phyloP scores from a whole-genome alignment of 2,888 invertebrate species.

The Ichneumoninae sp. region DNA sequence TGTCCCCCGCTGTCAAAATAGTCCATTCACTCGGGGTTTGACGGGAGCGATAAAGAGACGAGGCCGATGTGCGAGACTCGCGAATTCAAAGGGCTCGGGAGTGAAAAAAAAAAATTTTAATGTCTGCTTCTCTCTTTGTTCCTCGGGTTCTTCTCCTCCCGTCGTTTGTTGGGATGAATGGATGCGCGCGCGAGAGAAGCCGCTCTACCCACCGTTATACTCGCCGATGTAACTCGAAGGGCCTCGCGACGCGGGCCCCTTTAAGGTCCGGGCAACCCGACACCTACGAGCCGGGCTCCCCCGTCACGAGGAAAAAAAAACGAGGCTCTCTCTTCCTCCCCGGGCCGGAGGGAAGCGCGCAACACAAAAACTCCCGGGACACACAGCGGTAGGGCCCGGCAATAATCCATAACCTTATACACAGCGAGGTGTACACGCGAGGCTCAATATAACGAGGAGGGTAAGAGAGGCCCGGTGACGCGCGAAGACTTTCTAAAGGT shows the following conservation, averaged over 20 bases:
- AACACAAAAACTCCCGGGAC: neutral
- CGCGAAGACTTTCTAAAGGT: slow-evolving; percentile 73
- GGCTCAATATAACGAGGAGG: slow-evolving; percentile 63
- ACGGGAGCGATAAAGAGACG: slow-evolving; percentile 50
- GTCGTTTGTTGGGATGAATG: slow-evolving; percentile 54
- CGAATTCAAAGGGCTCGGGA: slow-evolving; percentile 57
- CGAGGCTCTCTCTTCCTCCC: slow-evolving; percentile 31
- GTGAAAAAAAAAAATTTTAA: slow-evolving; percentile 48
- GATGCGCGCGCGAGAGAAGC: slow-evolving; percentile 27
- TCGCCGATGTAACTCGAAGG: slow-evolving; percentile 39
- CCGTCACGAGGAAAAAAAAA: slow-evolving; percentile 21
- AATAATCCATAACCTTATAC: slow-evolving; percentile 36
- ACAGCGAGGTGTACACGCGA: slow-evolving; percentile 31
- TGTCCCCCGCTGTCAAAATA: slow-evolving; percentile 84
- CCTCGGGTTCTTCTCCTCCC: slow-evolving; percentile 20
- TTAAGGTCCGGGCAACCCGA: slow-evolving; percentile 55
- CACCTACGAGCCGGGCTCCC: slow-evolving; percentile 53
- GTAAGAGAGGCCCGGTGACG: slow-evolving; percentile 53
- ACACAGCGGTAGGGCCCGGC: slow-evolving; percentile 14
- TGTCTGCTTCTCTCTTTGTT: slow-evolving; percentile 21
- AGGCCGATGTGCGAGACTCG: slow-evolving; percentile 41
- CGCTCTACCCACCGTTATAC: slow-evolving; percentile 37
- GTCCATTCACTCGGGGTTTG: slow-evolving; percentile 75
- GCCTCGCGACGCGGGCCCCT: slow-evolving; percentile 32
- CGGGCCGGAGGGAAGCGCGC: slow-evolving; percentile 7